Base-by-base conservation (phyloP, 1,140 invertebrate genomes). In the Archegozetes longisetosus region DNA sequence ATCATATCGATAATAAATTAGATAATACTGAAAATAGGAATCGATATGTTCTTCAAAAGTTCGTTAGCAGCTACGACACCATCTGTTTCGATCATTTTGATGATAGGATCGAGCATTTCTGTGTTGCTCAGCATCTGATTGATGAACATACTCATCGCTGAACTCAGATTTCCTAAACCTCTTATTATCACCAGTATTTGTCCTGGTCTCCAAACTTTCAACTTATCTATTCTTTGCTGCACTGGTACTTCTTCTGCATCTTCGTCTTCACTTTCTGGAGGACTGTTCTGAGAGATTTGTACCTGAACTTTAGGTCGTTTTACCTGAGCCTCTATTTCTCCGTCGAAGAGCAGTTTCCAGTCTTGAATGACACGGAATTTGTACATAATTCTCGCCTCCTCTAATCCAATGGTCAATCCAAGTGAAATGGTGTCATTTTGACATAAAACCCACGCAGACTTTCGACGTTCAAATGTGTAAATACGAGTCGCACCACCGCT, bases 351-450 rank as follows among this genome's bases (percentile, higher is more conserved):
- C 14, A 68, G 62, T 24, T 59, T 57, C 32, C 64, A 68, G 26
- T 67, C 68, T 23, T 68, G 63, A 2, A 68, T 61, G 1, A 67
- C 66, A 25, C 66, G 55, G 51, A 67, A 68, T 32, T 66, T 66
- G 23, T 62, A 51, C 13, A 32, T 55, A 1, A 66, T 57, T 29
- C 62, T 55, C n/a, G 66, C 17, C 9, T 66, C 64, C 27, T 68
- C 64, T 14, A 68, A 28, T 3, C 62, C 61, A 4, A 68, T 61
- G 0, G 68, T 65, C 13, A 68, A 28, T n/a, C 68, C 68, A 2
- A 68, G 25, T 0, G 67, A 65, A 9, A 63, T 65, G 22, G 56
- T 52, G 29, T 66, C 66, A 54, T 68, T 68, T 20, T 50, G 61
- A 27, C 67, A 68, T 20, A 65, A 60, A 25, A 68, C 66, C 57